These are phyloP conservation scores for Centropyge bicolor DNA, from an alignment of 2,797 vertebrate species.

Conservation along the genomic window DNA sequence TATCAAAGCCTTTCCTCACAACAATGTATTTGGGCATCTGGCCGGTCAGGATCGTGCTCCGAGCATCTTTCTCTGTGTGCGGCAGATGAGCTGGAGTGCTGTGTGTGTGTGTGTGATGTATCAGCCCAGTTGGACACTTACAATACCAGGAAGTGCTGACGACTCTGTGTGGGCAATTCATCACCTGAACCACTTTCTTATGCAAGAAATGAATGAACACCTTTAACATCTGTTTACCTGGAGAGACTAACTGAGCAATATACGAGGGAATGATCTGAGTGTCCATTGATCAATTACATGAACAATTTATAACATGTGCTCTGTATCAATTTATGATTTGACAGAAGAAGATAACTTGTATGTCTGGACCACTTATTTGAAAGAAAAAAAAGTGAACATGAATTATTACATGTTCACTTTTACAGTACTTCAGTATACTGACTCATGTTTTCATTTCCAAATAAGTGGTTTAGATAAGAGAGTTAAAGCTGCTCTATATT, in stretches of 20 bases:
- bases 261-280: background rate
- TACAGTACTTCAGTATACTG: too few relatives aligned
- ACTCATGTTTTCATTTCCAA: background rate
- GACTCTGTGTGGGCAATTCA: slow-evolving; percentile 59
- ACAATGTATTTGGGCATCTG: slow-evolving; percentile 43
- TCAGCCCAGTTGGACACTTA: slow-evolving; percentile 54
- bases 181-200: slow-evolving; percentile 57
- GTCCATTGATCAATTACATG: background rate
- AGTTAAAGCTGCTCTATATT: slow-evolving; percentile 5
- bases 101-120: slow-evolving; percentile 41
- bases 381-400: background rate
- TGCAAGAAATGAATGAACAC: slow-evolving; percentile 41
- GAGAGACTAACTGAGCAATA: slow-evolving; percentile 9
- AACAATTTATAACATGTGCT: background rate
- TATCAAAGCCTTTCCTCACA: slow-evolving; percentile 38
- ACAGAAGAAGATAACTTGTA: background rate
- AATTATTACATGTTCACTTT: background rate
- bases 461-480: background rate
- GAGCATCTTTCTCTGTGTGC: slow-evolving; percentile 39
- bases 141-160: slow-evolving; percentile 60
- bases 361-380: background rate
- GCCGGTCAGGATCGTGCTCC: slow-evolving; percentile 37
- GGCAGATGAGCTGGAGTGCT: slow-evolving; percentile 28
- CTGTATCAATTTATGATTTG: background rate
- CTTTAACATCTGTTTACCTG: slow-evolving; percentile 19